Evolutionary conservation across 1,140 invertebrate species (phyloP).

Genomic region (Scaptomyza pallida): DNA sequence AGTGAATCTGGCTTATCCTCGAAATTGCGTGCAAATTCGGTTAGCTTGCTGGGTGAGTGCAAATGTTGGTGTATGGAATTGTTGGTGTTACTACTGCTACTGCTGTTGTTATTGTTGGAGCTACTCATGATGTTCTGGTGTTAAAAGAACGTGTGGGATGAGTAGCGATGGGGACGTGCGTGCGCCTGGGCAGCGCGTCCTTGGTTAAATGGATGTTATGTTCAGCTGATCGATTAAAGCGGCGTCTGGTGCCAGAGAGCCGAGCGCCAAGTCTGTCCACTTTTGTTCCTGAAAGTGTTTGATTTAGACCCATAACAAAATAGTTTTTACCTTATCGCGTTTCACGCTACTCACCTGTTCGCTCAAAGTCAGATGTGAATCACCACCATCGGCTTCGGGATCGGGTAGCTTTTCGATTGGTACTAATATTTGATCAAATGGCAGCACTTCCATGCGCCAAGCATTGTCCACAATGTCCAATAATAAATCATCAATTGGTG

Average conservation of each 20-base stretch:
- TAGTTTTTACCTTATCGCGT: conserved; percentile 10
- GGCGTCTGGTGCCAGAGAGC: conserved; percentile 84
- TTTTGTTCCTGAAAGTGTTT: conserved; percentile 87
- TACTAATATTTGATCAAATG: conserved; percentile 95
- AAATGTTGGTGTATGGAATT: conserved; percentile 87
- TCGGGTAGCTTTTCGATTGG: conserved; percentile 95
- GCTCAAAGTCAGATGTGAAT: conserved; percentile 93
- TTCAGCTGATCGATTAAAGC: conserved; percentile 80
- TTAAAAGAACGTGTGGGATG: conserved; percentile 41
- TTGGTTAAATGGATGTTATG: conserved; percentile 78
- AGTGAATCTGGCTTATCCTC: conserved; percentile 80
- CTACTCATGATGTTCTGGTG: conserved; percentile 41
- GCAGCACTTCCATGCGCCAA: conserved; percentile 94
- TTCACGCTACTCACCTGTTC: conserved; percentile 87
- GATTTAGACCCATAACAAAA: conserved; percentile 1
- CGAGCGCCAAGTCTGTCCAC: conserved; percentile 92
- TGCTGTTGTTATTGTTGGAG: conserved; percentile 85
- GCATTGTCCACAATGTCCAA: conserved; percentile 94
- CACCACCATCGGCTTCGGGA: conserved; percentile 96
- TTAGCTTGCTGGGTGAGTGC: conserved; percentile 88
- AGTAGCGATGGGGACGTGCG: conserved; percentile 55
- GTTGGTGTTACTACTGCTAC: conserved; percentile 71
- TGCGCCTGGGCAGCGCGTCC: conserved; percentile 43
- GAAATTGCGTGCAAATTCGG: conserved; percentile 88
- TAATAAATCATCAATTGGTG: conserved; percentile 89